A percentile compares a stretch with the other conserved stretches of the same genome.
Evolutionary conservation across 2,888 invertebrate genomes (phyloP).

Genomic region (Xanthia icteritia): DNA sequence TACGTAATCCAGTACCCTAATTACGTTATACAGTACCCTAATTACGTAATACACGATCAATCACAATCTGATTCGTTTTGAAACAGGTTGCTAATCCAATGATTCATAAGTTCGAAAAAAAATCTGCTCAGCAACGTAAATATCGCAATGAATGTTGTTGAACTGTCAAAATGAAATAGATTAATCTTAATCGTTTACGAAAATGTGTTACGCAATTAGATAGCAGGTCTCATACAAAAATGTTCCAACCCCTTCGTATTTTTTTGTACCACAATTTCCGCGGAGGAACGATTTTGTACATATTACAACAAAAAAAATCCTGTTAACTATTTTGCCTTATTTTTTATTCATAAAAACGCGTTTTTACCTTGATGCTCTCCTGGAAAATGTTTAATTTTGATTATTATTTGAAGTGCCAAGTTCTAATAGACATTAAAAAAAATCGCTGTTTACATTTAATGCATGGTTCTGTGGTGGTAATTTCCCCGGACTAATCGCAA

Average conservation of each 20-base stretch:
- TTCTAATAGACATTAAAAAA: not conserved
- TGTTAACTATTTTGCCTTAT: not conserved
- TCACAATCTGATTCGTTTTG: too few relatives aligned
- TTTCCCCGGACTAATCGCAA: slow-evolving; percentile 1
- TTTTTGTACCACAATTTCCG: not conserved
- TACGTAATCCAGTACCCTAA: too few relatives aligned
- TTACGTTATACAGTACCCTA: too few relatives aligned
- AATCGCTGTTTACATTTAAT: not conserved
- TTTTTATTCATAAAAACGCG: not conserved
- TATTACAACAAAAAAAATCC: not conserved
- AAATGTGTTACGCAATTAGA: too few relatives aligned
- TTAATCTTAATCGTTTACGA: too few relatives aligned
- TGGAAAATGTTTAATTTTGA: not conserved
- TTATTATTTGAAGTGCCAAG: not conserved
- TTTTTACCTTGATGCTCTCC: not conserved
- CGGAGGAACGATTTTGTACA: not conserved
- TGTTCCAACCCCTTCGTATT: not conserved
- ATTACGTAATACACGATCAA: too few relatives aligned
- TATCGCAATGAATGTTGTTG: too few relatives aligned
- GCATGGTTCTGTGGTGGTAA: too few relatives aligned
- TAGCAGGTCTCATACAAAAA: not conserved
- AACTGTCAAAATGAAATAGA: too few relatives aligned
- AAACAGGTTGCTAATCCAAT: too few relatives aligned
- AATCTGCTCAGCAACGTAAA: too few relatives aligned
- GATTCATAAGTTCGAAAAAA: too few relatives aligned